Evolutionary conservation across 2,113 vertebrate species (phyloP), one percentile per base, ranked within the genome.

Genomic region (Oncorhynchus clarkii): DNA sequence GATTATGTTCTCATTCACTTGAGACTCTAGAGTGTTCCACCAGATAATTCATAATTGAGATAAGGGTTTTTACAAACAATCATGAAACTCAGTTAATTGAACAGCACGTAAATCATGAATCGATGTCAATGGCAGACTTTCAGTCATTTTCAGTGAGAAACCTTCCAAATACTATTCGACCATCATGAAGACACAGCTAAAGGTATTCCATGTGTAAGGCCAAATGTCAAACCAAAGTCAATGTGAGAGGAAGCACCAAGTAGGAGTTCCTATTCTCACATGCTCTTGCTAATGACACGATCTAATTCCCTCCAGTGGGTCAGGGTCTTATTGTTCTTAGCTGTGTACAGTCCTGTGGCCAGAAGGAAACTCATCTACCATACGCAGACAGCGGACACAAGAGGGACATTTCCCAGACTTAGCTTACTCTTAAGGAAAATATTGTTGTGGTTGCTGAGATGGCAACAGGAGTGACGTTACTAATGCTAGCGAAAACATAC

Each of bases 271-370:
- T 79, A 45, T 45, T 6, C 9, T 45, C 39, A 45, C 39, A 79
- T 64, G 57, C 62, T 71, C 87, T 88, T 80, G 78, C 83, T 65
- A 45, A 45, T 45, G 39, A 45, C 39, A 45, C 39, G 72, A 73
- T 77, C 64, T 76, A 84, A 82, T 84, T 84, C 88, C 87, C 86
- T 84, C 71, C 59, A 57, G 31, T 31, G 76, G 73, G 85, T 78
- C 73, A 34, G 73, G 79, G 72, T 49, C 72, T 78, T 88, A 45
- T 88, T 88, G 73, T 88, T 70, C 68, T 88, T 88, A 85, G 88
- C 87, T 48, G 2, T 27, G 67, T 31, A 2, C 1, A 7, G 73
- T 4, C 18, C 60, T 66, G 29, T 16, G 3, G 48, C 67, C 75
- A 20, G 27, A 74, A 69, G 86, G 71, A 86, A 87, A 69, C 74